Conservation (phyloP, 2,888 invertebrate species). For the Lithophane ornitopus region DNA sequence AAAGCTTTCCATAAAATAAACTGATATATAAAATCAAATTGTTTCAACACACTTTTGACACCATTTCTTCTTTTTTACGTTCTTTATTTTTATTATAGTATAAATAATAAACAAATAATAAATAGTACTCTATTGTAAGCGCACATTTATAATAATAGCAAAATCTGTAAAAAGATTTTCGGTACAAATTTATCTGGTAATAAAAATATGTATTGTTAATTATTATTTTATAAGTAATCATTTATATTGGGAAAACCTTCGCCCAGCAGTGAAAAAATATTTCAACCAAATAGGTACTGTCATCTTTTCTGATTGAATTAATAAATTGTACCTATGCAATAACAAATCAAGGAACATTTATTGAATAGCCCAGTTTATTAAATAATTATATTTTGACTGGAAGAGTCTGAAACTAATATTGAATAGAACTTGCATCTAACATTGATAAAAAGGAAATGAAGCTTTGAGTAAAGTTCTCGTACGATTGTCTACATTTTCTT, state of each 20-base stretch:
- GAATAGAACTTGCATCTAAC: slow-evolving; percentile 16
- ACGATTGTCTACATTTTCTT: slow-evolving; percentile 47
- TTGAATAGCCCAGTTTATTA: neutral
- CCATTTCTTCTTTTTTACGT: too few relatives aligned
- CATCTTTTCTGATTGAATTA: neutral
- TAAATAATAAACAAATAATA: too few relatives aligned
- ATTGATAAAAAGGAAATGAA: slow-evolving; percentile 34
- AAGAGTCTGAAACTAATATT: neutral
- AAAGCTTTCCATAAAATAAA: neutral
- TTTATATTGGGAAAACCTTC: neutral
- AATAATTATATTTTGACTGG: neutral
- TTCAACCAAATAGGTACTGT: neutral
- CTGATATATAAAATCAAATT: neutral
- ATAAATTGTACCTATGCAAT: neutral
- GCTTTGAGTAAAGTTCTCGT: slow-evolving; percentile 37
- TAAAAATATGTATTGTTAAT: neutral
- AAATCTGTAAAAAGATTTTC: neutral
- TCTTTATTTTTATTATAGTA: too few relatives aligned
- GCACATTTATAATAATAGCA: neutral
- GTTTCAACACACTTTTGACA: neutral
- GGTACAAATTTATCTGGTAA: neutral
- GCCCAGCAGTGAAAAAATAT: neutral
- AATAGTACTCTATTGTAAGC: neutral
- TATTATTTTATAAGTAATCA: neutral
- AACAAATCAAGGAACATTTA: neutral